Percentiles rank a stretch among this genome's conserved stretches.
Conservation (phyloP, 2,888 invertebrate species). For the Panopea generosa region DNA sequence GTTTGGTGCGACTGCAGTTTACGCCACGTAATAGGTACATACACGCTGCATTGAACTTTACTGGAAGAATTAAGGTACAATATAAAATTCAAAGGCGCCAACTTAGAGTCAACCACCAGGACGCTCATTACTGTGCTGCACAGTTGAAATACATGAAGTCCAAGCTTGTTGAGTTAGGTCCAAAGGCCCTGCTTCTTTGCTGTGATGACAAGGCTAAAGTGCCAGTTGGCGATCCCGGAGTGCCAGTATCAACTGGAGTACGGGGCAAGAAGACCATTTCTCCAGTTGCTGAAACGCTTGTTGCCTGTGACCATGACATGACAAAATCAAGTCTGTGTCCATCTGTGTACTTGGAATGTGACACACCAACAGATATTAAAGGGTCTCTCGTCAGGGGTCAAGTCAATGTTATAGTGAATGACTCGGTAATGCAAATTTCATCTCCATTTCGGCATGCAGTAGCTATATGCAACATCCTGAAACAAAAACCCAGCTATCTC, state of each 20-base stretch:
- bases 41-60: conserved; percentile 36
- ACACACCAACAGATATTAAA: conserved; percentile 18
- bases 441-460: conserved; percentile 43
- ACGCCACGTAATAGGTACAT: conserved; percentile 34
- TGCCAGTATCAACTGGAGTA: conserved; percentile 43
- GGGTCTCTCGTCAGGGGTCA: conserved; percentile 43
- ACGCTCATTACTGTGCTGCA: conserved; percentile 21
- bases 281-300: conserved; percentile 17
- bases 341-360: conserved; percentile 21
- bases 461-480: conserved; percentile 3
- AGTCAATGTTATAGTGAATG: conserved; percentile 33
- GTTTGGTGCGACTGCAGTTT: conserved; percentile 41
- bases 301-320: conserved; percentile 46
- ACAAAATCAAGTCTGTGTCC: conserved; percentile 18
- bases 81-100: conserved; percentile 37
- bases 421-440: conserved; percentile 35
- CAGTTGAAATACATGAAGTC: conserved; percentile 25
- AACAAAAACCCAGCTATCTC: background rate
- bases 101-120: conserved; percentile 17
- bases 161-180: background rate
- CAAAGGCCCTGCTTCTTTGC: conserved; percentile 13
- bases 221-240: conserved; percentile 43
- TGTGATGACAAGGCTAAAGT: conserved; percentile 59
- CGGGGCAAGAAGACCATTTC: conserved; percentile 39
- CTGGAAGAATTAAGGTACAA: conserved; percentile 26